Evolutionary conservation across 2,888 invertebrate genomes (phyloP).

Genomic region (Clusia tigrina): DNA sequence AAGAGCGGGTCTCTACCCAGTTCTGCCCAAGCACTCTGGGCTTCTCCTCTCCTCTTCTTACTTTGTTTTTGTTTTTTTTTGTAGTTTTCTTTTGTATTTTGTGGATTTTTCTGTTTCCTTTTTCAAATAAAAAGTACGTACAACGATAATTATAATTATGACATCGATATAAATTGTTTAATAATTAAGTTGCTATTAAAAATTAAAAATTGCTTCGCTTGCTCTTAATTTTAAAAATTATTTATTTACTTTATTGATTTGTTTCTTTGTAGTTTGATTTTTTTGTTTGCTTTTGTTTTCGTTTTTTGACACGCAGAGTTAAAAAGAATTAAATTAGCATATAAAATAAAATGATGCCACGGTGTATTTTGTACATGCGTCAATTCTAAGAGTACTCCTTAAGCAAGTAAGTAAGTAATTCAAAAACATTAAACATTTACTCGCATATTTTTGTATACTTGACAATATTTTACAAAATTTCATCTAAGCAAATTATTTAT

Average conservation of each 20-base stretch:
- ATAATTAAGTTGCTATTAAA: conserved; percentile 38
- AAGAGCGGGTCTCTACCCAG: too few relatives aligned
- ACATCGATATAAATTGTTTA: not conserved
- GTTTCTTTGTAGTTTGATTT: conserved; percentile 49
- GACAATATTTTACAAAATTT: not conserved
- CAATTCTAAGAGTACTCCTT: not conserved
- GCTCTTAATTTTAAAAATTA: not conserved
- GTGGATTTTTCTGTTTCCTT: not conserved
- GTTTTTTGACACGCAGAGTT: conserved; percentile 3
- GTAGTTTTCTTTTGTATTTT: conserved; percentile 32
- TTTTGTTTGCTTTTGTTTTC: conserved; percentile 52
- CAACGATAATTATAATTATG: conserved; percentile 5
- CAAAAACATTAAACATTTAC: conserved; percentile 12
- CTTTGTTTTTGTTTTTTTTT: conserved; percentile 29
- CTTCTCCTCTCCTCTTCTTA: too few relatives aligned
- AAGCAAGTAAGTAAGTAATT: too few relatives aligned
- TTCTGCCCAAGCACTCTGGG: too few relatives aligned
- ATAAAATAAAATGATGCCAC: not conserved
- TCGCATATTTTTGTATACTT: not conserved
- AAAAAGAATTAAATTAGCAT: not conserved
- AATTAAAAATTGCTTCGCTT: conserved; percentile 41
- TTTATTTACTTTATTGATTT: conserved; percentile 37
- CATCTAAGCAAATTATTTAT: not conserved
- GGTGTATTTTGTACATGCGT: conserved; percentile 7
- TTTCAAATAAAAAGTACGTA: not conserved